Evolutionary conservation across 2,888 invertebrate species (phyloP), one percentile per base, ranked within the genome.

Genomic region (Leptogaster cylindrica): DNA sequence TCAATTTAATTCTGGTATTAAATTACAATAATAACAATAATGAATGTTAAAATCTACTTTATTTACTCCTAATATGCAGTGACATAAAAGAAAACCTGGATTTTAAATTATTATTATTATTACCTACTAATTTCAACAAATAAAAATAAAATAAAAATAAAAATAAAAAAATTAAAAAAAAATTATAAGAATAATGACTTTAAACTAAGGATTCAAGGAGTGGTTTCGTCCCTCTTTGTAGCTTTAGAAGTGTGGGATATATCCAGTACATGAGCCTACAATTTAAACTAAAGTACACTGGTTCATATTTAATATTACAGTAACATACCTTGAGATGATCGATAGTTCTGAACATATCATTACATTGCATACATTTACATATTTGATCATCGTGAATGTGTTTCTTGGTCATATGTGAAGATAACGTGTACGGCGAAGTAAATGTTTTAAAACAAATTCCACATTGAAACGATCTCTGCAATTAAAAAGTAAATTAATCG

Each of bases 321-420:
- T 27, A 28, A 23, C 25, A 28, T 63, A 63, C 84, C 79, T 87
- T 86, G 69, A 87, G 78, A 71, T 84, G 83, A 1, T 86, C 86
- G 2, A 86, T 83, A 69, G 83, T 84, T 70, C 84, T 84, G 77
- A 86, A 87, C 48, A 84, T 82, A 74, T 84, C 84, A 12, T 82
- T 80, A 74, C 87, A 87, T 55, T 83, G 84, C 2, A 84, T 81
- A 73, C 87, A 87, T 55, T 84, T 80, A 70, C 73, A 80, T 51
- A 75, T 74, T 7, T 65, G 69, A 12, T 76, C 84, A 79, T 76
- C 75, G 28, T 77, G 76, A 4, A 76, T 72, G 72, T 80, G 80
- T 70, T 80, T 80, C 61, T 78, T 79, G 41, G 78, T 78, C 70
- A 77, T 76, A 68, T 80, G 80, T 65, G 78, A 76, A 50, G 76